Percentiles rank a stretch among this genome's conserved stretches.
Conservation (phyloP, 2,797 vertebrate species). For the Nannoperca australis region DNA sequence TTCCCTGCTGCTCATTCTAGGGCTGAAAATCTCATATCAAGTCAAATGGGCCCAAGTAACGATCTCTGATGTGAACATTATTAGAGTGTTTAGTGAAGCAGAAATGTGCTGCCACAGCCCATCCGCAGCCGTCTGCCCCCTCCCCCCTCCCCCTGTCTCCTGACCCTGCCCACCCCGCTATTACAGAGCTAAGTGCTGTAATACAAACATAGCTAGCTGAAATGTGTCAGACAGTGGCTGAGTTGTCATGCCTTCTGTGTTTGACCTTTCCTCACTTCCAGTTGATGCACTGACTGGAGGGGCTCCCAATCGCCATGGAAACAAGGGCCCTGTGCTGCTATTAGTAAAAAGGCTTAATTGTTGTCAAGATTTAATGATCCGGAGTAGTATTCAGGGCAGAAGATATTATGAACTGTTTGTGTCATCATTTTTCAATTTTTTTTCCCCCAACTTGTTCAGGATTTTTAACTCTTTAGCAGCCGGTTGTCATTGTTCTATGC, state of each 20-base stretch:
- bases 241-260: conserved; percentile 97
- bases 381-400: conserved; percentile 96
- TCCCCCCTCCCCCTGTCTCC: conserved; percentile 32
- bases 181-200: conserved; percentile 98
- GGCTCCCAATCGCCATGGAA: conserved; percentile 96
- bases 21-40: conserved; percentile 70
- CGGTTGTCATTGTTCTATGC: conserved; percentile 31
- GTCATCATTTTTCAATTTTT: conserved; percentile 88
- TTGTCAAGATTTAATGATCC: conserved; percentile 99
- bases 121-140: conserved; percentile 50
- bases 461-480: conserved; percentile 76
- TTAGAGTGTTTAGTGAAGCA: conserved; percentile 97
- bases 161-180: conserved; percentile 91
- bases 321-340: conserved; percentile 93
- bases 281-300: conserved; percentile 93
- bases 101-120: conserved; percentile 87
- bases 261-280: conserved; percentile 98
- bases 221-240: conserved; percentile 97
- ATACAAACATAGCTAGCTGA: conserved; percentile 95
- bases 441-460: conserved; percentile 85
- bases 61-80: conserved; percentile 95
- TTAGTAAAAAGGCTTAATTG: conserved; percentile 98
- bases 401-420: conserved; percentile 98
- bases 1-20: conserved; percentile 47
- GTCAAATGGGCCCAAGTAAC: conserved; percentile 89